Evolutionary conservation across 2,113 vertebrate species (phyloP), one percentile per base, ranked within the genome.

Genomic region (Apteryx mantelli): DNA sequence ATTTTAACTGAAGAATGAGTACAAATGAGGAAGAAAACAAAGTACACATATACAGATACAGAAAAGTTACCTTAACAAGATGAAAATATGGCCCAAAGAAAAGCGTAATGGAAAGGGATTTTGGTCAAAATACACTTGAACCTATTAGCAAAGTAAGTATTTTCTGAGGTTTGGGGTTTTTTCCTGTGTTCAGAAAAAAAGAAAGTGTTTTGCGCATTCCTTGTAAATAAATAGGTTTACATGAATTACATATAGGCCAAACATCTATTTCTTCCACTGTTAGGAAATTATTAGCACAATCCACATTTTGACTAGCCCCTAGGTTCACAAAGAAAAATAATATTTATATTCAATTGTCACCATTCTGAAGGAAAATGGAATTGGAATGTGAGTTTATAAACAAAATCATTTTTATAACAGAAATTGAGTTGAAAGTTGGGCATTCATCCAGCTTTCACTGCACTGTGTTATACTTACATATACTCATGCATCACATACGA

Each of bases 331-430:
- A 88, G 53, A 75, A 86, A 92, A 93, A 89, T 46, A 91, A 42
- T 94, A 75, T 93, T 95, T 95, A 93, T 22, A 44, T 91, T 97
- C 64, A 81, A 38, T 81, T 94, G 88, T 75, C 76, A 95, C 36
- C 40, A 64, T 32, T 15, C 55, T 61, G 87, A 89, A 96, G 63
- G 71, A 86, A 95, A 96, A 89, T 88, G 64, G 64, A 93, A 91
- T 21, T 78, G 55, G 46, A 89, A 71, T 94, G 69, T 69, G 88
- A 93, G 36, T 84, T 88, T 94, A 95, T 86, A 82, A 95, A 94
- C 71, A 86, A 71, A 75, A 75, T 81, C 86, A 83, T 69, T 88
- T 96, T 85, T 88, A 15, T 79, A 92, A 87, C 21, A 85, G 77
- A 82, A 95, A 91, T 1, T 36, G 81, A 92, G 69, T 40, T 89